Percentiles rank a stretch among this genome's conserved stretches.
These are phyloP conservation scores for Danio rerio DNA, from an alignment of 2,113 vertebrate genomes.

Conservation along the genomic window GRCz12tu NC_133192.1:9085001-9085500, in stretches of 20 bases:
- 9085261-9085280: not conserved
- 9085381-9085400: conserved; percentile 91
- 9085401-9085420: conserved; percentile 84
- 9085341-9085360: conserved; percentile 85
- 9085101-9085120: too few relatives aligned
- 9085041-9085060: too few relatives aligned
- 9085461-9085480: conserved; percentile 24
- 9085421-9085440: conserved; percentile 87
- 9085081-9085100: too few relatives aligned
- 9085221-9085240: not conserved
- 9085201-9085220: not conserved
- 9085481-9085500: too few relatives aligned
- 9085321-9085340: conserved; percentile 84
- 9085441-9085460: conserved; percentile 16
- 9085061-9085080: too few relatives aligned
- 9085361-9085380: conserved; percentile 84
- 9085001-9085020: too few relatives aligned
- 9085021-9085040: too few relatives aligned
- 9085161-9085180: too few relatives aligned
- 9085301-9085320: conserved; percentile 80
- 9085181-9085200: too few relatives aligned
- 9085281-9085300: not conserved
- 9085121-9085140: too few relatives aligned
- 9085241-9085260: not conserved
- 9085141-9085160: too few relatives aligned